Conservation (phyloP, 2,888 invertebrate species). For the Lithophane ornitopus region DNA sequence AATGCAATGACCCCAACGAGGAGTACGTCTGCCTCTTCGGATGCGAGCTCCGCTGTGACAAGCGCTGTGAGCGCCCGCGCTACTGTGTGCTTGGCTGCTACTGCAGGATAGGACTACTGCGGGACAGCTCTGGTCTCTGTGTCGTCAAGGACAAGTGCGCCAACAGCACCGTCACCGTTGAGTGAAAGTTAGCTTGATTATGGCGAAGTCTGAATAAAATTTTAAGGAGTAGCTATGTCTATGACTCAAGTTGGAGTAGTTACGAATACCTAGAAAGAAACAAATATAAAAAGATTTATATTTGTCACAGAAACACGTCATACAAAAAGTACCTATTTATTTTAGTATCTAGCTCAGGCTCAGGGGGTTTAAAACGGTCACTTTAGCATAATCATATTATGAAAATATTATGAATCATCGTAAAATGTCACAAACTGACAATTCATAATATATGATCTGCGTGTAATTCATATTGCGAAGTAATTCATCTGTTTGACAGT, state of each 20-base stretch:
- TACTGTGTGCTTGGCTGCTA: conserved; percentile 80
- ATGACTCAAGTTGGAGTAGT: background rate
- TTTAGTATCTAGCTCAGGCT: background rate
- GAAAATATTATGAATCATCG: too few species aligned
- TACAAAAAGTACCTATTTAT: background rate
- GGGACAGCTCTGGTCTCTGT: conserved; percentile 71
- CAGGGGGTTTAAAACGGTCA: too few species aligned
- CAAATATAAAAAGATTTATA: background rate
- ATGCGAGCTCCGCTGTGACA: conserved; percentile 77
- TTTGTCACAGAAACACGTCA: background rate
- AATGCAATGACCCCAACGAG: conserved; percentile 76
- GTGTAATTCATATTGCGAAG: too few species aligned
- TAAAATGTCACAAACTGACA: too few species aligned
- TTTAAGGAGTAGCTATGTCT: too few species aligned
- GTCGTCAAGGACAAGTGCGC: conserved; percentile 64
- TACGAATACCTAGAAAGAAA: background rate
- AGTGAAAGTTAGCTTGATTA: background rate
- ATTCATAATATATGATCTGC: too few species aligned
- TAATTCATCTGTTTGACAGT: too few species aligned
- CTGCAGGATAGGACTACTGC: conserved; percentile 75
- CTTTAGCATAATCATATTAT: too few species aligned
- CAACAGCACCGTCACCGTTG: conserved; percentile 36
- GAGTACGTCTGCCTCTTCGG: conserved; percentile 81
- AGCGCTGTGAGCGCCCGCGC: conserved; percentile 69
- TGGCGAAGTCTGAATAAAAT: background rate